Base-by-base conservation (phyloP, 2,888 invertebrate genomes). In the Disparrhopalites patrizii region DNA sequence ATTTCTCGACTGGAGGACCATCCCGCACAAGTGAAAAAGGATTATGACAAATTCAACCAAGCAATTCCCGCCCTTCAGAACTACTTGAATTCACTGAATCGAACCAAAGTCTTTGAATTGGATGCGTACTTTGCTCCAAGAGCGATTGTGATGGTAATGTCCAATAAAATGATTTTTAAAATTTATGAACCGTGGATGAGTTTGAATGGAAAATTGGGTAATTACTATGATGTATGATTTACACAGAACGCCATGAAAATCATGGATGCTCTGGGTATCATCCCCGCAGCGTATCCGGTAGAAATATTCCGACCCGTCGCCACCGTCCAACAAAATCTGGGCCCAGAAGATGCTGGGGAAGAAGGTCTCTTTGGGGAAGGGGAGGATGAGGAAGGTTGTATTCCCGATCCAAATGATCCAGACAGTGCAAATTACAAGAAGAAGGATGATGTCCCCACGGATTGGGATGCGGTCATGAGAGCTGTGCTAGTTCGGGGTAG, bases 1-100 rank as follows among this genome's bases (percentile, higher is more conserved):
- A 61, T 70, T 43, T 67, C 66, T 20, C 67, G 74, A 13, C 60
- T 66, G 5, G 72, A 74, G 33, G 74, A 74, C 43, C 65, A 65
- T 50, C 70, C 72, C 4, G 47, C 65, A 30, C 54, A 64, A 13
- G 71, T 74, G 1, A 66, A 67, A 33, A 64, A 67, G 33, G 70
- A 71, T 30, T 60, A 72, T 38, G 69, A 69, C 18, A 70, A 67
- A 38, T 72, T 52, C 38, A 47, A 68, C 20, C 56, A 58, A 20
- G 66, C 60, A n/a, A 23, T 72, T 1, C 50, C 30, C 5, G 47
- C 47, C 31, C 28, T 72, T 20, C 72, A 74, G 61, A 61, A 65
- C 4, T 74, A 58, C 47, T 65, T 72, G 0, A 65, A 70, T 31
- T 47, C 33, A 7, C 66, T 67, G 60, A 67, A 74, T 40, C 65